Base-by-base conservation (phyloP, 53 echinoderm and acorn worm genomes). In the Patiria pectinifera region DNA sequence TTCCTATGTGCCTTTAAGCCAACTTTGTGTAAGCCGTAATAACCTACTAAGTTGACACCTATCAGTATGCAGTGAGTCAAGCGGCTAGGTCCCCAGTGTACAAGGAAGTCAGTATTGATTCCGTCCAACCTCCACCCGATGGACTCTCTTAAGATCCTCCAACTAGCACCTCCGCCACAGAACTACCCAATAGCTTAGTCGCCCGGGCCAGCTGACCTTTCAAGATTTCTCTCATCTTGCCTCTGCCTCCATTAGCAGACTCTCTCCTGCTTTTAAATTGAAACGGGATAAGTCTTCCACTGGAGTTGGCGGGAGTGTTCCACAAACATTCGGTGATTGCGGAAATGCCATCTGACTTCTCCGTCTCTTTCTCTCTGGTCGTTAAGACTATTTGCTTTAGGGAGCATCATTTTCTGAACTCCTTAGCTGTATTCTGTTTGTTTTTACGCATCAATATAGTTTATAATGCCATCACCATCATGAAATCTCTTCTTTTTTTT, bases 41-140 rank as follows among this genome's bases (percentile, higher is more conserved):
- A 53, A 53, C 53, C 53, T 53, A 53, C 22, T 21, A 74, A 74
- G 74, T 74, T 74, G 19, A 74, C 74, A 35, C 86, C 59, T 86
- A 58, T 86, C 74, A 74, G 25, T 76, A 86, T 86, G 71, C 86
- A 25, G 24, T n/a, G 26, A 79, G 80, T 45, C 35, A 86, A 49
- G 44, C 21, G n/a, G 47, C 66, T 26, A 23, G 75, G n/a, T 86
- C 59, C 86, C 48, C 48, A 21, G 72, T 74, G 45, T n/a, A 63
- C 53, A 53, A 22, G 49, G 72, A 86, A 26, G 76, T 75, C 74
- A 74, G 72, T 86, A 86, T 86, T 86, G 86, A 86, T 86, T 86
- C 72, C 86, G 2, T 74, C 49, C 76, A 46, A n/a, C 11, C 72
- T 74, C 86, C 6, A 53, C 53, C 53, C 3, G 86, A 86, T 75